A percentile compares a stretch with the other conserved stretches of the same genome.
Conservation (phyloP, 2,113 vertebrate species). For the Nerophis ophidion region DNA sequence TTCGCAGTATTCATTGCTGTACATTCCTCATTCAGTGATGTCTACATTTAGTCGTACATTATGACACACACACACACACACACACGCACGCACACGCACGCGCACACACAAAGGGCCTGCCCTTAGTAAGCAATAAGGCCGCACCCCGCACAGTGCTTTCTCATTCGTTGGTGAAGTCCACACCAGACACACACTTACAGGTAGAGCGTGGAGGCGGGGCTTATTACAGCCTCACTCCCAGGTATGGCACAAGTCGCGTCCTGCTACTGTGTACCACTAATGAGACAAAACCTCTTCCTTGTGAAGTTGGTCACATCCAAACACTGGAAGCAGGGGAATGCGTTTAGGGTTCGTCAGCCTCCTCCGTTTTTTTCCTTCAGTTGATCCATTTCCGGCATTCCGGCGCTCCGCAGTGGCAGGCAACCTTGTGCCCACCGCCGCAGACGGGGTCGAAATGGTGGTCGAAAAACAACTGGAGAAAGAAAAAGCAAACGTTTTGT, state of each 20-base stretch:
- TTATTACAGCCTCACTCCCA: slow-evolving; percentile 39
- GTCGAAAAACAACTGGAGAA: slow-evolving; percentile 89
- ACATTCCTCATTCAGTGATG: slow-evolving; percentile 99
- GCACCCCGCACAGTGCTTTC: slow-evolving; percentile 93
- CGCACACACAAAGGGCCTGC: slow-evolving; percentile 84
- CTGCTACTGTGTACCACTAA: slow-evolving; percentile 56
- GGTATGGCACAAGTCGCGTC: slow-evolving; percentile 71
- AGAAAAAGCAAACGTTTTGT: not conserved
- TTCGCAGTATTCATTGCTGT: slow-evolving; percentile 97
- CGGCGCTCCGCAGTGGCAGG: slow-evolving; percentile 92
- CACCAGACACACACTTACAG: slow-evolving; percentile 62
- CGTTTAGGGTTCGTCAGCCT: slow-evolving; percentile 38
- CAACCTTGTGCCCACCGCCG: slow-evolving; percentile 88
- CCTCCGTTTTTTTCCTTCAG: slow-evolving; percentile 58
- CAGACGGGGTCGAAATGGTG: slow-evolving; percentile 90
- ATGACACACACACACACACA: slow-evolving; percentile 36
- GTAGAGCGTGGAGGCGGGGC: slow-evolving; percentile 45
- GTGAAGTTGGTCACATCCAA: slow-evolving; percentile 66
- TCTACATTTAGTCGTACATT: slow-evolving; percentile 87
- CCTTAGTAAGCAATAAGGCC: slow-evolving; percentile 85
- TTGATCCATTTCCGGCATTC: slow-evolving; percentile 99
- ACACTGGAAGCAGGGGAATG: slow-evolving; percentile 70
- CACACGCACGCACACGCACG: slow-evolving; percentile 24
- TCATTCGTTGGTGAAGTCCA: slow-evolving; percentile 95
- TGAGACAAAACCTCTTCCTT: slow-evolving; percentile 39